Evolutionary conservation across 2,888 invertebrate genomes (phyloP).

Genomic region (Orgyia antiqua): DNA sequence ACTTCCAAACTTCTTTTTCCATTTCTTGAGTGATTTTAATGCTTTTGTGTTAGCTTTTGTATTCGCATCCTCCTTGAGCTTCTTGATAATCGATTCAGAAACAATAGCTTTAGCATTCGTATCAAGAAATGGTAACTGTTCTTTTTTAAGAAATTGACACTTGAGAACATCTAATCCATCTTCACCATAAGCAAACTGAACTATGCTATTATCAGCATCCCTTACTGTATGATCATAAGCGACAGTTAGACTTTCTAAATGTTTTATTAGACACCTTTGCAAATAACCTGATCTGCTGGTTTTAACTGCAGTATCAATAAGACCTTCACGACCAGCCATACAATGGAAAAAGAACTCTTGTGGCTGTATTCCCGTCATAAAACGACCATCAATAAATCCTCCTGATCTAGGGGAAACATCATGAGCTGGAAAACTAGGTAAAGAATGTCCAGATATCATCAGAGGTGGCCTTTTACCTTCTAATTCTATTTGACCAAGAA

Average conservation of each 20-base stretch:
- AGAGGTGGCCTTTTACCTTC: slow-evolving; percentile 98
- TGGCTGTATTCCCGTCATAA: slow-evolving; percentile 98
- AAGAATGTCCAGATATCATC: slow-evolving; percentile 93
- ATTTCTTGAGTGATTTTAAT: slow-evolving; percentile 79
- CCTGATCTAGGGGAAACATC: slow-evolving; percentile 95
- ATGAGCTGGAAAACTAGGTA: slow-evolving; percentile 94
- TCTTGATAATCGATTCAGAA: slow-evolving; percentile 73
- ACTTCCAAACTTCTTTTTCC: slow-evolving; percentile 78
- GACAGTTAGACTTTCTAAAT: slow-evolving; percentile 96
- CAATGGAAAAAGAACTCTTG: slow-evolving; percentile 99
- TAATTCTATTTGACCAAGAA: slow-evolving; percentile 98
- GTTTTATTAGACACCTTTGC: slow-evolving; percentile 97
- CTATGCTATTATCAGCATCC: slow-evolving; percentile 94
- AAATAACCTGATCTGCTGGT: slow-evolving; percentile 99
- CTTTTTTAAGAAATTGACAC: slow-evolving; percentile 87
- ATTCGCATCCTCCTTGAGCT: slow-evolving; percentile 77
- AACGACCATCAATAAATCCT: slow-evolving; percentile 97
- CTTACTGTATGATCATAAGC: slow-evolving; percentile 97
- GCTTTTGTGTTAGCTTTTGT: slow-evolving; percentile 71
- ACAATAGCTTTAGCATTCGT: slow-evolving; percentile 85
- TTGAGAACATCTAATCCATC: slow-evolving; percentile 94
- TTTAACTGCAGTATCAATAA: slow-evolving; percentile 99
- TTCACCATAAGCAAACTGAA: slow-evolving; percentile 97
- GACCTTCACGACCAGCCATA: slow-evolving; percentile 99
- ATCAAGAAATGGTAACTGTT: slow-evolving; percentile 88